Percentiles rank a stretch among this genome's conserved stretches.
phyloP scores from a whole-genome alignment of 2,888 invertebrate species.

The Hemithea aestivaria region DNA sequence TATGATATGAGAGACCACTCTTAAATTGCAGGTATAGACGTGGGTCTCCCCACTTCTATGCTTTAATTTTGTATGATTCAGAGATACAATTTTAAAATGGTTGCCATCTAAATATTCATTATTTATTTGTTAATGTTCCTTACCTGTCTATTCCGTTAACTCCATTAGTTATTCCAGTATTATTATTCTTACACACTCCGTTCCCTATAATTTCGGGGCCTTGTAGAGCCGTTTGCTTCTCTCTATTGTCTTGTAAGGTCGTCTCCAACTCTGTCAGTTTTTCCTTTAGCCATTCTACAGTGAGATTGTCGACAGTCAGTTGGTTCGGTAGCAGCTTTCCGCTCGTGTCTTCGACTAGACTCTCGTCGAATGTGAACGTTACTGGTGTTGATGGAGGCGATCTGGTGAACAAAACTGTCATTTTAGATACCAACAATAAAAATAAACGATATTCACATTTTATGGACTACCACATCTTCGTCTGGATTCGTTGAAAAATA shows the following conservation, averaged over 20 bases:
- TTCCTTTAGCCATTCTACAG: slow-evolving; percentile 92
- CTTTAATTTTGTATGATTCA: too few relatives aligned
- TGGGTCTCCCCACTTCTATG: too few relatives aligned
- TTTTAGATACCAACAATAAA: too few relatives aligned
- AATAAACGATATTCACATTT: too few relatives aligned
- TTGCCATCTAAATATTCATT: too few relatives aligned
- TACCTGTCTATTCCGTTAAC: slow-evolving; percentile 76
- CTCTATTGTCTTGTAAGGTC: slow-evolving; percentile 88
- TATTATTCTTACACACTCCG: slow-evolving; percentile 72
- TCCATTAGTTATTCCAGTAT: slow-evolving; percentile 71
- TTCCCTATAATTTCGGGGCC: slow-evolving; percentile 75
- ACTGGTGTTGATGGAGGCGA: slow-evolving; percentile 88
- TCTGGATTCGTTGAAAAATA: too few relatives aligned
- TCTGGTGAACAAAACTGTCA: slow-evolving; percentile 71
- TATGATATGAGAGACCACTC: too few relatives aligned
- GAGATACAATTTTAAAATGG: too few relatives aligned
- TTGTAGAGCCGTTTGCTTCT: slow-evolving; percentile 81
- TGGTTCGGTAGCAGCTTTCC: slow-evolving; percentile 93
- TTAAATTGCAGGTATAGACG: too few relatives aligned
- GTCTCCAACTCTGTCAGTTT: slow-evolving; percentile 88
- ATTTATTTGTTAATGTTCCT: slow-evolving; percentile 1
- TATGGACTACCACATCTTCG: too few relatives aligned
- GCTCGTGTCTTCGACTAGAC: slow-evolving; percentile 91
- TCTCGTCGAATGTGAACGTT: slow-evolving; percentile 91
- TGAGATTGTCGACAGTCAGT: slow-evolving; percentile 94